phyloP scores from a whole-genome alignment of 2,797 vertebrate genomes.

The Phoebastria nigripes region DNA sequence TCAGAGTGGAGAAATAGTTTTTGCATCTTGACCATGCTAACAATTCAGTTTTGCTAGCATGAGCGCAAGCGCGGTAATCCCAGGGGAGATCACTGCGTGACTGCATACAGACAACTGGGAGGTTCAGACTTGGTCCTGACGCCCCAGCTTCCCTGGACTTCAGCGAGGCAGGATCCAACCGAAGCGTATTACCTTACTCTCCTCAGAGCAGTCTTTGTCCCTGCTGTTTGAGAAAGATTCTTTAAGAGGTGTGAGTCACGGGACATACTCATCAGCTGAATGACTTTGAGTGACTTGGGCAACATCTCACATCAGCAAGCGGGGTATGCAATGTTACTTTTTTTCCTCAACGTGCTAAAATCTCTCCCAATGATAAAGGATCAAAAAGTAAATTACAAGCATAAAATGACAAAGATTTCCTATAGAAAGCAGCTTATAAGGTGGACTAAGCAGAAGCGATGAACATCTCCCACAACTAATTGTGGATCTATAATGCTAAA shows the following conservation, averaged over 20 bases:
- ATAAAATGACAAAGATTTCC: background rate
- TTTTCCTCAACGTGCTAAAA: background rate
- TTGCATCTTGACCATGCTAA: background rate
- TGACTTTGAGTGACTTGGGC: background rate
- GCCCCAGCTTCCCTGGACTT: background rate
- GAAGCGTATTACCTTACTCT: rapidly evolving
- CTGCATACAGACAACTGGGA: background rate
- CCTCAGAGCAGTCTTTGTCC: background rate
- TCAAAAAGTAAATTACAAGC: background rate
- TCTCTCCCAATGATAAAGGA: background rate
- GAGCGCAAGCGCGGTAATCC: background rate
- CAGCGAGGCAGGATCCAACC: rapidly evolving
- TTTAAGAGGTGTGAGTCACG: background rate
- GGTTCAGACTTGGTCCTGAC: background rate
- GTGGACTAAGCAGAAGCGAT: background rate
- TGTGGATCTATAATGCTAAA: background rate
- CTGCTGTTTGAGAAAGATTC: background rate
- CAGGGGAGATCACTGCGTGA: background rate
- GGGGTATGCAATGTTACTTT: background rate
- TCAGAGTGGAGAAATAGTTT: background rate
- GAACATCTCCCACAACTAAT: background rate
- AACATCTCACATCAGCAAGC: background rate
- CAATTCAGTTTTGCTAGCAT: background rate
- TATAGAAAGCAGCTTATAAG: background rate
- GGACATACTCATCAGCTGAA: background rate